Conservation (phyloP, 1,140 invertebrate genomes). For the Solen grandis region DNA sequence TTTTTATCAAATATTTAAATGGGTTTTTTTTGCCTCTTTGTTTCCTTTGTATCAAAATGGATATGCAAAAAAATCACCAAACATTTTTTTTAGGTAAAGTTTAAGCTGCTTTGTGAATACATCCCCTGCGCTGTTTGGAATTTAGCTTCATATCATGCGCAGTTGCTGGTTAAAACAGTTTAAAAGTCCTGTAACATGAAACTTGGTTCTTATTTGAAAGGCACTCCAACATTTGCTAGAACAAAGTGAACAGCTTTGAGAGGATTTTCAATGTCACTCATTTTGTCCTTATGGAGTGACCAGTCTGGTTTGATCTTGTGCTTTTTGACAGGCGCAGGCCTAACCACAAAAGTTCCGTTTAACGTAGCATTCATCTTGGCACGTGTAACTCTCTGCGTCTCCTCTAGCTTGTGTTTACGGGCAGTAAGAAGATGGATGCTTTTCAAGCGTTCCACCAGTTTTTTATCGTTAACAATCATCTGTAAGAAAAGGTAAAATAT, state of each 20-base stretch:
- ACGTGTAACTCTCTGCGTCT: slow-evolving; percentile 57
- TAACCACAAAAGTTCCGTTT: slow-evolving; percentile 62
- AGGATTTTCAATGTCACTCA: slow-evolving; percentile 74
- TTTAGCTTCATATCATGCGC: no score
- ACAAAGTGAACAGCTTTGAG: slow-evolving; percentile 76
- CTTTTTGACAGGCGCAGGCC: slow-evolving; percentile 54
- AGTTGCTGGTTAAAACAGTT: no score
- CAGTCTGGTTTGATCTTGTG: slow-evolving; percentile 69
- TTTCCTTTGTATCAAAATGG: no score
- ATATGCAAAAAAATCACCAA: no score
- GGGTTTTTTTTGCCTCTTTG: no score
- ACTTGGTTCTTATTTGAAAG: background rate
- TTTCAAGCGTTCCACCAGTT: slow-evolving; percentile 67
- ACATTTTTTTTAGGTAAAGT: no score
- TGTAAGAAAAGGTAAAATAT: no score
- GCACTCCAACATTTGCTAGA: slow-evolving; percentile 59
- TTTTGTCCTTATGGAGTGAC: slow-evolving; percentile 66
- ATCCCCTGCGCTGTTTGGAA: no score
- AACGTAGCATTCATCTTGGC: slow-evolving; percentile 64
- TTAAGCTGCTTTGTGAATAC: no score
- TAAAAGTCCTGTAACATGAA: no score
- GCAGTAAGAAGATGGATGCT: slow-evolving; percentile 71
- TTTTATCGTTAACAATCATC: slow-evolving; percentile 58
- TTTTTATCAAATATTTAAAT: no score
- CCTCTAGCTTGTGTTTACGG: slow-evolving; percentile 74